Evolutionary conservation across 2,888 invertebrate genomes (phyloP).

Genomic region (Willowsia nigromaculata): DNA sequence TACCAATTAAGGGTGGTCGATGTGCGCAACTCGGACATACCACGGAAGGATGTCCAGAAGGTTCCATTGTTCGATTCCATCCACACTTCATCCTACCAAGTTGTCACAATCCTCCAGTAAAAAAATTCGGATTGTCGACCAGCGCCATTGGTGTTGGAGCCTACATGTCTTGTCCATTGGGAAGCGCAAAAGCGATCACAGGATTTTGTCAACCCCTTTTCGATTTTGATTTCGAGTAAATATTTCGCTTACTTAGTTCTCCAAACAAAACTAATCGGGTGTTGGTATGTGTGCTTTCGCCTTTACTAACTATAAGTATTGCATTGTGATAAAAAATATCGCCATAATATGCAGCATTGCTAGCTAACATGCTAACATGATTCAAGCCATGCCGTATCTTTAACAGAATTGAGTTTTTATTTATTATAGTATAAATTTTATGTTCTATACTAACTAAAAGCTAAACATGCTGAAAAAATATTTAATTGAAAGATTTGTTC

Average conservation of each 20-base stretch:
- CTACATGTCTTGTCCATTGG: conserved; percentile 45
- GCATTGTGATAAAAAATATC: background rate
- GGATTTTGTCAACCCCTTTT: conserved; percentile 69
- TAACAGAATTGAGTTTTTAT: too few species aligned
- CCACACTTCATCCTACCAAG: conserved; percentile 47
- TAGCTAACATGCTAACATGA: too few species aligned
- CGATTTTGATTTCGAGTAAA: conserved; percentile 70
- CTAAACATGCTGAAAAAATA: too few species aligned
- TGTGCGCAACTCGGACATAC: conserved; percentile 56
- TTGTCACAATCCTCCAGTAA: conserved; percentile 49
- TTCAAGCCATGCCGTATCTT: too few species aligned
- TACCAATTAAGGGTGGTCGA: conserved; percentile 66
- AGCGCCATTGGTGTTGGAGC: conserved; percentile 65
- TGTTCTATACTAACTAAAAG: too few species aligned
- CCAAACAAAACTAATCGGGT: background rate
- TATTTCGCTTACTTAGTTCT: background rate
- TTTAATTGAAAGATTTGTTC: too few species aligned
- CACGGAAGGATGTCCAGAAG: conserved; percentile 59
- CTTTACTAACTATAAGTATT: conserved; percentile 16
- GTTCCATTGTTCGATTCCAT: conserved; percentile 58
- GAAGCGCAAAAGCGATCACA: conserved; percentile 62
- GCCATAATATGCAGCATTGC: too few species aligned
- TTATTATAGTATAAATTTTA: too few species aligned
- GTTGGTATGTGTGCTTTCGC: background rate
- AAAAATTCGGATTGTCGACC: background rate